Percentiles rank a stretch among this genome's conserved stretches.
Conservation (phyloP, 1,140 invertebrate genomes). For the Teleopsis dalmanni region DNA sequence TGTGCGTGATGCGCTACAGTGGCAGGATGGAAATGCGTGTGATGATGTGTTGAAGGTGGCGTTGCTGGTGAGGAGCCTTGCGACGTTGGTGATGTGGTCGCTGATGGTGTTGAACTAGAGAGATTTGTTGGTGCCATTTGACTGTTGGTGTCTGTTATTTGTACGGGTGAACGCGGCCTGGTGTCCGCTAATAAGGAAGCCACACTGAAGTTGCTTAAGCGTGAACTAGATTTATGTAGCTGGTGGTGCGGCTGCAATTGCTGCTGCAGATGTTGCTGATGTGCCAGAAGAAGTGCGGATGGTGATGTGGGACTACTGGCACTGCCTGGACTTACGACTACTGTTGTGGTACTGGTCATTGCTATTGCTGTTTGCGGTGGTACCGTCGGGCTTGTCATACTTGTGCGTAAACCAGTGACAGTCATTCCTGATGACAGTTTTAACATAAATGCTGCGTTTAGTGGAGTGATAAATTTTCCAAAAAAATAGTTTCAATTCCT, state of each 20-base stretch:
- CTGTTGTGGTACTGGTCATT: constrained; percentile 18
- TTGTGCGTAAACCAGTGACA: constrained; percentile 43
- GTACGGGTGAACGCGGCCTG: constrained; percentile 44
- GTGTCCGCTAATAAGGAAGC: constrained; percentile 60
- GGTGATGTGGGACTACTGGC: constrained; percentile 40
- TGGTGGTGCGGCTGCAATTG: constrained; percentile 33
- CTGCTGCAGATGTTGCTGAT: constrained; percentile 46
- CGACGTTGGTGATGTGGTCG: constrained; percentile 26
- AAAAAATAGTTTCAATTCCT: too few relatives aligned
- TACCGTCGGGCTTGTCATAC: constrained; percentile 46
- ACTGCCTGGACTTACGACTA: constrained; percentile 18
- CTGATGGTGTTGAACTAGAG: constrained; percentile 30
- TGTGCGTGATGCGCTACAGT: constrained; percentile 39
- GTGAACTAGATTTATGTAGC: constrained; percentile 44
- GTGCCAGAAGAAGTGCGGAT: constrained; percentile 50
- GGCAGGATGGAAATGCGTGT: constrained; percentile 31
- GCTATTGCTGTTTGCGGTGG: constrained; percentile 25
- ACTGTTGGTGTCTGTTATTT: constrained; percentile 32
- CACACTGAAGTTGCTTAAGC: constrained; percentile 60
- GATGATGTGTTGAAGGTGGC: constrained; percentile 12
- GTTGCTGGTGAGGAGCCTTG: constrained; percentile 16
- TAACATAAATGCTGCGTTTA: constrained; percentile 15
- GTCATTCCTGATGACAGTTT: constrained; percentile 35
- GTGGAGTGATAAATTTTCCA: background rate
- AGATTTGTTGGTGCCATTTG: constrained; percentile 36